phyloP scores from a whole-genome alignment of 64 coral and sea anemone genomes.

The Porites lutea region DNA sequence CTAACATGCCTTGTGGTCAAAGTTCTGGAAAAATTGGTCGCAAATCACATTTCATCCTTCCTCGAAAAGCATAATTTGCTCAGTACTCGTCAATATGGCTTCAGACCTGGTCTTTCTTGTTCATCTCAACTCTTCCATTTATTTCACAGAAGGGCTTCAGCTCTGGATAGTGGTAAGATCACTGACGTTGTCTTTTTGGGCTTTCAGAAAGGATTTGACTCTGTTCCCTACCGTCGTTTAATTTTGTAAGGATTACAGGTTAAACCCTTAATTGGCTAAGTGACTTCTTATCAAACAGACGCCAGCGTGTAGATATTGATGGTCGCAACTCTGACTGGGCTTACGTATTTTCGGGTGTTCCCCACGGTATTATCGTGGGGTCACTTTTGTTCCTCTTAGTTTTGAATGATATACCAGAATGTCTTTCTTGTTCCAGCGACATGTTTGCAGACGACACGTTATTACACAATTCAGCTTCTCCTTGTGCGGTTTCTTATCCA shows the following conservation, averaged over 20 bases:
- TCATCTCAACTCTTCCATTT: not conserved
- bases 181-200: too few species aligned
- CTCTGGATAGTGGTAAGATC: not conserved
- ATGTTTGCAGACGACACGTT: slow-evolving; percentile 14
- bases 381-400: not conserved
- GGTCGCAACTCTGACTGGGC: slow-evolving; percentile 7
- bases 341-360: slow-evolving; percentile 13
- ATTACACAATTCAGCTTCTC: slow-evolving; percentile 4
- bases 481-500: not conserved
- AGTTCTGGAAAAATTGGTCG: not conserved
- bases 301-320: not conserved
- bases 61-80: not conserved
- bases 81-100: not conserved
- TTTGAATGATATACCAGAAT: not conserved
- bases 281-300: not conserved
- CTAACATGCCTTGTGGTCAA: too few species aligned
- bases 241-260: slow-evolving; percentile 5
- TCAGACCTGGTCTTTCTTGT: not conserved
- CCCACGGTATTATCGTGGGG: slow-evolving; percentile 9
- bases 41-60: not conserved
- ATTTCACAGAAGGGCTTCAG: not conserved
- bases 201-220: not conserved
- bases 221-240: not conserved
- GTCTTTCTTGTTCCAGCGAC: slow-evolving; percentile 8
- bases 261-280: not conserved